Evolutionary conservation across 2,113 vertebrate species (phyloP).

Genomic region (Brachypteracias leptosomus): DNA sequence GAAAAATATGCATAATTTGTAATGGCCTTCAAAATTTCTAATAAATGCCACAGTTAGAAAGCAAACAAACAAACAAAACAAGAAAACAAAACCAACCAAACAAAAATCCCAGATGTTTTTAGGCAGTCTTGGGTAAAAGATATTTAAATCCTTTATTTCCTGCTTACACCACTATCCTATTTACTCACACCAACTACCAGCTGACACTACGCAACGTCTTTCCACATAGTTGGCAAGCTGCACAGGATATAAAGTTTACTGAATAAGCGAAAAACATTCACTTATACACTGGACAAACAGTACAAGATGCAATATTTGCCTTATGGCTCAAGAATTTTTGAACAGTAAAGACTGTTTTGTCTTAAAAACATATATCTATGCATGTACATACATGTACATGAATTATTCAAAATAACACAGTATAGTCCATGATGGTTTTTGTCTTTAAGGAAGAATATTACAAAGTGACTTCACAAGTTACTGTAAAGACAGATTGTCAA

Average conservation of each 20-base stretch:
- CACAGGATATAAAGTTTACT: neutral
- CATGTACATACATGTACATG: neutral
- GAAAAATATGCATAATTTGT: neutral
- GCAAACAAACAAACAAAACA: no score
- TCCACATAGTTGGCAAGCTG: neutral
- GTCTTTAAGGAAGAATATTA: neutral
- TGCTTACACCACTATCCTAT: neutral
- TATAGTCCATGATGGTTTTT: accelerated
- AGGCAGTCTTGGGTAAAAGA: neutral
- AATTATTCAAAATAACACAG: neutral
- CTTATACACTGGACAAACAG: neutral
- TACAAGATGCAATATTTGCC: neutral
- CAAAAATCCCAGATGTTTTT: accelerated
- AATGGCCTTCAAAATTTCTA: neutral
- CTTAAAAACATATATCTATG: accelerated
- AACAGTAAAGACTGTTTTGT: neutral
- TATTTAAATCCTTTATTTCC: neutral
- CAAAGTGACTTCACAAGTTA: neutral
- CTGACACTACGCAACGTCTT: accelerated
- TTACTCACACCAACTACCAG: neutral
- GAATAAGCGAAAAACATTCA: neutral
- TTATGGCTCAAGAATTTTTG: neutral
- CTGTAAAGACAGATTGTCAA: neutral
- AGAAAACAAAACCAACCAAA: accelerated
- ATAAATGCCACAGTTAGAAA: neutral